Evolutionary conservation across 2,888 invertebrate species (phyloP), one percentile per base, ranked within the genome.

Genomic region (Bellardia bayeri): DNA sequence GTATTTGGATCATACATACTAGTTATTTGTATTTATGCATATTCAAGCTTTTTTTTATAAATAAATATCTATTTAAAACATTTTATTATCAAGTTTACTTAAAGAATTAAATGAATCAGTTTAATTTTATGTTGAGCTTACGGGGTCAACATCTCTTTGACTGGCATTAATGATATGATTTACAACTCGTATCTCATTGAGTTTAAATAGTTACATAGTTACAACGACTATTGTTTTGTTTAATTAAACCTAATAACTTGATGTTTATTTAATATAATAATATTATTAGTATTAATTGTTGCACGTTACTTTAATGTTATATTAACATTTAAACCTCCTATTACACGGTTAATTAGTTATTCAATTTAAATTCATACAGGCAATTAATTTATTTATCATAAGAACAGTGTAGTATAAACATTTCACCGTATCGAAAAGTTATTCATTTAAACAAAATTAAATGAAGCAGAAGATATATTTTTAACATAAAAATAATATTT

Each of bases 131-230:
- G 51, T 63, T 76, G 16, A 76, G 69, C 37, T 83, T 69, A 71
- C 76, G 51, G 69, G 69, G 82, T 76, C 82, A 82, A 74, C 75
- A 82, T 68, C 74, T 75, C 68, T 82, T 75, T 49, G 51, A 75
- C 66, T 61, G 82, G 51, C 75, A 61, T 75, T 82, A 68, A 72
- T 72, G 54, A 81, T 64, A 45, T 16, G 63, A 72, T 56, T 72
- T 63, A 45, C 54, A 72, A 66, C 72, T 66, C 16, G 33, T 64
- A 14, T 66, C 66, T 45, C 82, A 82, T 74, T 74, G 74, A 66
- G 37, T 66, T 74, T 74, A 51, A 51, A 49, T 49, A 56, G 58
- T 74, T 66, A 49, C 30, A 64, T 13, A 63, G 42, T 45, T 56
- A 54, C 16, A 64, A 45, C 23, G 13, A 71, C 30, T n/a, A 63